Evolutionary conservation across 2,888 invertebrate genomes (phyloP), one percentile per base, ranked within the genome.

Genomic region (Pimpla rufipes): DNA sequence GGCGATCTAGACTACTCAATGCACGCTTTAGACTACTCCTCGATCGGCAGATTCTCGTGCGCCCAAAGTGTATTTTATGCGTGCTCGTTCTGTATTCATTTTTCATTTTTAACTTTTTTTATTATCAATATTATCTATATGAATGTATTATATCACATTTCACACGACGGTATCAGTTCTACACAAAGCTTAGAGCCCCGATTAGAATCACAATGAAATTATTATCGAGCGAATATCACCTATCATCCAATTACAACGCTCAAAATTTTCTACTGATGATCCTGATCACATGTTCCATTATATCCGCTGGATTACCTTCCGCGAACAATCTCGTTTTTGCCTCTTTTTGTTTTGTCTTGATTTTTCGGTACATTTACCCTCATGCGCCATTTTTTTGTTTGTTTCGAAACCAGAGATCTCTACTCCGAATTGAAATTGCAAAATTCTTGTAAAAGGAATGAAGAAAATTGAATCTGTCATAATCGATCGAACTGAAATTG

Each of bases 71-170:
- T 85, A 59, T 29, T 29, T 29, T 29, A 29, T 55, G 55, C 23
- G 75, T 76, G 71, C 57, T 52, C 23, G 64, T 64, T 45, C n/a
- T 45, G 52, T 64, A 55, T 29, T 75, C 16, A 23, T 64, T 59
- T 82, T 35, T 68, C 29, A 29, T 29, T 80, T 57, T n/a, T 57
- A 42, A 79, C 59, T 68, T 57, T 68, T 57, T 55, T 59, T 74
- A 73, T 64, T 57, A 87, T 77, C 29, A 29, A 3, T 87, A 85
- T 87, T 62, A 83, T 85, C 80, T 85, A 81, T 85, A 87, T 88
- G 84, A 87, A 87, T 88, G 74, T 80, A 82, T 85, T 88, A 89
- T 91, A 92, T 91, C 91, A 91, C 91, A 91, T 88, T 91, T 88
- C 82, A 90, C 91, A 91, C 90, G 88, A 91, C 91, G 88, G 85